These are phyloP conservation scores for Piaya cayana DNA, from an alignment of 2,113 vertebrate species.

Conservation along the genomic window DNA sequence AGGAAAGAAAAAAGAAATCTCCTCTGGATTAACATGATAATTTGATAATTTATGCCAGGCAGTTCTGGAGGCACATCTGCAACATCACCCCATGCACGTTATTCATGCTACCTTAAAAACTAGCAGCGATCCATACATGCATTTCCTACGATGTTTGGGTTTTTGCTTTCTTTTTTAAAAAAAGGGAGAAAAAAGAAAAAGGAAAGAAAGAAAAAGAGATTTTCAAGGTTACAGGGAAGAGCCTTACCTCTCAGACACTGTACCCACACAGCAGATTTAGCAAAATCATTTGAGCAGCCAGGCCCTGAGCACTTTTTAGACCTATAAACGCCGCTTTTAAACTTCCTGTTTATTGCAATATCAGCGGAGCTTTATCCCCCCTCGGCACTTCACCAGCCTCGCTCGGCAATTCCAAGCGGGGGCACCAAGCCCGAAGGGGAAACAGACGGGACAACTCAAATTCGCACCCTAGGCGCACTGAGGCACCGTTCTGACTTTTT, in stretches of 20 bases:
- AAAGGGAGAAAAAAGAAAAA: too few relatives aligned
- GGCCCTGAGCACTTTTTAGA: constrained; percentile 45
- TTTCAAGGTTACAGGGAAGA: not conserved
- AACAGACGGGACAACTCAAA: not conserved
- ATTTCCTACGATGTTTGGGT: not conserved
- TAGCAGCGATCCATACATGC: not conserved
- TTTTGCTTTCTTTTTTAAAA: not conserved
- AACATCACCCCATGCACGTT: not conserved
- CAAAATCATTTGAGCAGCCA: constrained; percentile 15
- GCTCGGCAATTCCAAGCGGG: not conserved
- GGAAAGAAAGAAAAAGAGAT: not conserved
- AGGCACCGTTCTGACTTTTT: not conserved
- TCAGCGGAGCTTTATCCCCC: not conserved
- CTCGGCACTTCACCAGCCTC: not conserved
- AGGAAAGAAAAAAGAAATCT: not conserved
- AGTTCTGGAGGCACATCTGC: not conserved
- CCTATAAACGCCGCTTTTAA: constrained; percentile 33
- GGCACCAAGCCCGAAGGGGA: not conserved
- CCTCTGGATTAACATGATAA: constrained; percentile 7
- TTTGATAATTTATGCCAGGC: constrained; percentile 23
- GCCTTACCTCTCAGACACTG: constrained; percentile 15
- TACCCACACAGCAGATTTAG: not conserved
- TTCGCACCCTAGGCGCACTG: not conserved
- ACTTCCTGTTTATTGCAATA: constrained; percentile 64
- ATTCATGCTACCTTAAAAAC: not conserved